Evolutionary conservation across 2,113 vertebrate genomes (phyloP).

Genomic region (Lepus americanus): DNA sequence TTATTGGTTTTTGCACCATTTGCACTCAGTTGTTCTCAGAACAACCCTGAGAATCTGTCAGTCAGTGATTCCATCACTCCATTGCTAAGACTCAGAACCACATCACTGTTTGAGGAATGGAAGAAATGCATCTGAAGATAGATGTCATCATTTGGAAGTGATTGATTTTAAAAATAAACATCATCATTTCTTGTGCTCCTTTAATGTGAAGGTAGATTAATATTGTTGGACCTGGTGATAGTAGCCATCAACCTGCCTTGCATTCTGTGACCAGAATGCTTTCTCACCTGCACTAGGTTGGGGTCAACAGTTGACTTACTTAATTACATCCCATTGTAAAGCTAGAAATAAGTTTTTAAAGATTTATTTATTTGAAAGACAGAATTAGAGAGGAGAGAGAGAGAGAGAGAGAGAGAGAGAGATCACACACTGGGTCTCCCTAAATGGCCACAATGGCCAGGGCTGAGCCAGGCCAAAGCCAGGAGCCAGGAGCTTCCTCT

Average conservation of each 20-base stretch:
- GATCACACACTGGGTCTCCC: no score
- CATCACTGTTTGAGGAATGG: neutral
- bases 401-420: no score
- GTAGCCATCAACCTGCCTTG: slow-evolving; percentile 52
- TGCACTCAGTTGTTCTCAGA: neutral
- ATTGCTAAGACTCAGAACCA: slow-evolving; percentile 32
- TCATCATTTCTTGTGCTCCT: slow-evolving; percentile 58
- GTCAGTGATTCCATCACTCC: neutral
- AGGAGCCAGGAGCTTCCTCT: no score
- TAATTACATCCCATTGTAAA: slow-evolving; percentile 20
- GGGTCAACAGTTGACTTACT: slow-evolving; percentile 5
- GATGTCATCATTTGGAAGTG: slow-evolving; percentile 67
- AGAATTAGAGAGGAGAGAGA: no score
- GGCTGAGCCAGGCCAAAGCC: no score
- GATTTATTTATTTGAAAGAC: no score
- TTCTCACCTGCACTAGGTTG: slow-evolving; percentile 16
- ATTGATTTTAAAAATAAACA: slow-evolving; percentile 69
- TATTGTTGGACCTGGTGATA: slow-evolving; percentile 56
- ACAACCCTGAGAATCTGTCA: neutral
- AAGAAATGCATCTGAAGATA: slow-evolving; percentile 39
- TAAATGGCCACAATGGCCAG: no score
- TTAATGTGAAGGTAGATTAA: slow-evolving; percentile 71
- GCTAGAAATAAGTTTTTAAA: neutral
- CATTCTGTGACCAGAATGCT: neutral
- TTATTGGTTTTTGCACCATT: neutral